Evolutionary conservation across 53 echinoderm and acorn worm genomes (phyloP).

Genomic region (Antedon mediterranea): DNA sequence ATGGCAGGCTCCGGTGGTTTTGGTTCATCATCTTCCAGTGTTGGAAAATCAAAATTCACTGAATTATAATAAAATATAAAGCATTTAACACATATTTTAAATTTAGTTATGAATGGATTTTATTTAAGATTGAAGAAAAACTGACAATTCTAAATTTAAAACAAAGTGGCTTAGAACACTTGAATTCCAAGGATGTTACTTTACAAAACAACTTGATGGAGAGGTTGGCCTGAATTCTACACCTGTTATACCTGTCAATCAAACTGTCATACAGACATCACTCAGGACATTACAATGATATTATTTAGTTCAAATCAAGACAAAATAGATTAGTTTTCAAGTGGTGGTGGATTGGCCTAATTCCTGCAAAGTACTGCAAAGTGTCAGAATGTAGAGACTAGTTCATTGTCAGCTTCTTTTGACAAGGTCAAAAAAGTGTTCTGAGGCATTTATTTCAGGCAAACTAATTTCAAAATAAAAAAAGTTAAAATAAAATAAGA

Average conservation of each 20-base stretch:
- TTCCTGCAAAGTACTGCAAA: neutral
- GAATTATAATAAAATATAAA: neutral
- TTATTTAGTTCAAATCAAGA: neutral
- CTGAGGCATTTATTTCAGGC: too few relatives aligned
- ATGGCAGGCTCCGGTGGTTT: neutral
- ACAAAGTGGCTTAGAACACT: too few relatives aligned
- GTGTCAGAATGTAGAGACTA: neutral
- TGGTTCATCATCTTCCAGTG: constrained; percentile 31
- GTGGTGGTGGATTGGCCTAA: neutral
- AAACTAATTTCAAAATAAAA: too few relatives aligned
- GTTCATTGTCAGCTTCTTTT: too few relatives aligned
- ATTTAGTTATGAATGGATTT: too few relatives aligned
- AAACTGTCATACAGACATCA: neutral
- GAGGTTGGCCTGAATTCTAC: neutral
- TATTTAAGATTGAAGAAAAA: too few relatives aligned
- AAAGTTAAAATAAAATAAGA: too few relatives aligned
- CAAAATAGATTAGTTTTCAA: neutral
- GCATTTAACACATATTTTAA: too few relatives aligned
- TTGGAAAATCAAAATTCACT: constrained; percentile 45
- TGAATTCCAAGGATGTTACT: too few relatives aligned
- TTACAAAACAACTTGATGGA: neutral
- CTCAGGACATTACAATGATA: neutral
- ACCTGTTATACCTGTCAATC: neutral
- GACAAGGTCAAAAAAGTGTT: too few relatives aligned
- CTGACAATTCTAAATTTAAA: too few relatives aligned